A percentile compares a stretch with the other conserved stretches of the same genome.
Conservation (phyloP, 2,888 invertebrate genomes). For the Orthonychiurus folsomi region DNA sequence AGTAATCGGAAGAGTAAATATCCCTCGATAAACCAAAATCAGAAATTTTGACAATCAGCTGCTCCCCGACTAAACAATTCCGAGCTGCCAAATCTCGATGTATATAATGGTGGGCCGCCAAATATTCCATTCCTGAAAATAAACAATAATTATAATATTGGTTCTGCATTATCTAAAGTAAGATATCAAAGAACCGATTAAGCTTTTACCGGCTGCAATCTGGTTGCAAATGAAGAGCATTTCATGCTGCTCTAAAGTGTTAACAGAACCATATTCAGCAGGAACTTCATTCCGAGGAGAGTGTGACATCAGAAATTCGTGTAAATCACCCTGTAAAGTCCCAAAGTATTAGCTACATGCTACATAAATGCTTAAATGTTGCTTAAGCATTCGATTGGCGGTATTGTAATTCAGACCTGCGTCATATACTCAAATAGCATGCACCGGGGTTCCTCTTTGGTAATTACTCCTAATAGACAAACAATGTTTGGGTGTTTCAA, state of each 20-base stretch:
- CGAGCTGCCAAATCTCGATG: constrained; percentile 92
- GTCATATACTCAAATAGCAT: constrained; percentile 98
- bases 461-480: constrained; percentile 82
- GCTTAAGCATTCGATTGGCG: constrained; percentile 4
- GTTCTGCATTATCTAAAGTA: background rate
- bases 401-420: constrained; percentile 44
- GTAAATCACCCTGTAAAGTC: constrained; percentile 72
- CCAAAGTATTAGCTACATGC: constrained; percentile 16
- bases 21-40: constrained; percentile 51
- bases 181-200: background rate
- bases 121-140: constrained; percentile 50
- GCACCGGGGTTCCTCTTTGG: constrained; percentile 80
- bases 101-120: constrained; percentile 77
- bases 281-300: constrained; percentile 61
- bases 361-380: too few relatives aligned
- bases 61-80: constrained; percentile 92
- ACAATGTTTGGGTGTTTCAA: constrained; percentile 92
- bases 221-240: constrained; percentile 84
- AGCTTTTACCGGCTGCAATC: constrained; percentile 51
- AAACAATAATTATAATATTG: background rate
- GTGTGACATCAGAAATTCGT: constrained; percentile 85
- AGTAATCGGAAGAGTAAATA: constrained; percentile 49
- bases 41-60: constrained; percentile 86
- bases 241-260: constrained; percentile 68
- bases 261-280: constrained; percentile 55